Conservation (phyloP, 2,888 invertebrate species). For the Bombyx huttoni region DNA sequence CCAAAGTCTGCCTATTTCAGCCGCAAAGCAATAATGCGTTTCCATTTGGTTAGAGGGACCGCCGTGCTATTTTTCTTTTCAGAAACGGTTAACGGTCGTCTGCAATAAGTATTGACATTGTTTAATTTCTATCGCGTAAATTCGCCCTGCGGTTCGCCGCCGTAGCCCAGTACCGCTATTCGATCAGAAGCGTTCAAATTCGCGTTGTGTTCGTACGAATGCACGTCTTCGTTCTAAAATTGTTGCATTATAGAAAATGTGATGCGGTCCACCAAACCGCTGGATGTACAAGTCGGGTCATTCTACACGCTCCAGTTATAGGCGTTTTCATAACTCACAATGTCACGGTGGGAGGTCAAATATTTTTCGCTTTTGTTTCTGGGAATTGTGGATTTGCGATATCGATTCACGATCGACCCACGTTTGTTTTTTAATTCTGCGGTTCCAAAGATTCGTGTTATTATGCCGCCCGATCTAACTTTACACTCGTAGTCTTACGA, state of each 20-base stretch:
- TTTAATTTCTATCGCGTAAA: neutral
- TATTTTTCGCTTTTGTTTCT: neutral
- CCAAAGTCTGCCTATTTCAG: no score
- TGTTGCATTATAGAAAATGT: conserved; percentile 30
- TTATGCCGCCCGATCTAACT: no score
- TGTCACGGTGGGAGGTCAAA: neutral
- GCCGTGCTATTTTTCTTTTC: no score
- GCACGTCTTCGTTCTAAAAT: conserved; percentile 45
- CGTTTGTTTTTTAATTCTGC: neutral
- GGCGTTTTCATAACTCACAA: conserved; percentile 7
- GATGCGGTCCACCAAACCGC: conserved; percentile 41
- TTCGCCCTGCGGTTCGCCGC: conserved; percentile 24
- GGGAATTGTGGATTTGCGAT: neutral
- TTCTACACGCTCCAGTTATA: conserved; percentile 44
- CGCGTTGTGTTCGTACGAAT: conserved; percentile 30
- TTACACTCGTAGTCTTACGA: no score
- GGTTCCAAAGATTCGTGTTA: neutral
- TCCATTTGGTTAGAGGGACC: no score
- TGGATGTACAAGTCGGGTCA: conserved; percentile 28
- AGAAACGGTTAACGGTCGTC: no score
- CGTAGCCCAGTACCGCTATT: conserved; percentile 37
- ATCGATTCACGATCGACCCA: neutral
- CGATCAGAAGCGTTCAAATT: conserved; percentile 38
- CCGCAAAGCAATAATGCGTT: no score
- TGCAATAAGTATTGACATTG: no score